Base-by-base conservation (phyloP, 2,888 invertebrate genomes). In the Drosophila tripunctata region DNA sequence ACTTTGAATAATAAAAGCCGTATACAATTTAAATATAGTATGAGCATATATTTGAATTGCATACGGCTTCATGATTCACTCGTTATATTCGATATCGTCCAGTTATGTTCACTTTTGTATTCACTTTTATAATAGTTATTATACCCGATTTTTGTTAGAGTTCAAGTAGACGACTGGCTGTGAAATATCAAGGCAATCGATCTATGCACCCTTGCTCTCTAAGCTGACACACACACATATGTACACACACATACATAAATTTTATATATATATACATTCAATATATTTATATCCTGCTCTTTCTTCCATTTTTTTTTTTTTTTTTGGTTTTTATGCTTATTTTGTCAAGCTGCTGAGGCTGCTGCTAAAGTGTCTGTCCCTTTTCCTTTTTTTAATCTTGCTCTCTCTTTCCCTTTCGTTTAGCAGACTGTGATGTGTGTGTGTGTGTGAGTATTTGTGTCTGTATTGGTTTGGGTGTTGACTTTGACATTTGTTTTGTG, bases 401-500 rank as follows among this genome's bases (percentile, higher is more conserved):
- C 17, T 12, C 7, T 19, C 24, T 17, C 8, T 24, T 14, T 47
- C 14, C n/a, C n/a, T 4, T 3, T 24, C 6, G 22, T 21, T 36
- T 43, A 17, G n/a, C n/a, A 27, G 10, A 6, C 4, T 14, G 30
- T 4, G 50, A 10, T 54, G 38, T 17, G 24, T 17, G 21, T 36
- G 22, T 41, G 47, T 44, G 44, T 48, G 52, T 51, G 40, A 60
- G 52, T 44, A 27, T 43, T 47, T 14, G 33, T 55, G 43, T 65
- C 44, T 68, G 47, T 72, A 63, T 69, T 65, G 58, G 64, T 65
- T 69, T 67, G 76, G 73, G 67, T 87, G 71, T 82, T 87, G 83
- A 82, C 86, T 85, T 87, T 87, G 83, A 87, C 83, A 83, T 83
- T 83, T 87, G 83, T 78, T 85, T 85, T 87, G 80, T 81, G 67